Evolutionary conservation across 2,888 invertebrate species (phyloP).

Genomic region (Priocnemis perturbator): DNA sequence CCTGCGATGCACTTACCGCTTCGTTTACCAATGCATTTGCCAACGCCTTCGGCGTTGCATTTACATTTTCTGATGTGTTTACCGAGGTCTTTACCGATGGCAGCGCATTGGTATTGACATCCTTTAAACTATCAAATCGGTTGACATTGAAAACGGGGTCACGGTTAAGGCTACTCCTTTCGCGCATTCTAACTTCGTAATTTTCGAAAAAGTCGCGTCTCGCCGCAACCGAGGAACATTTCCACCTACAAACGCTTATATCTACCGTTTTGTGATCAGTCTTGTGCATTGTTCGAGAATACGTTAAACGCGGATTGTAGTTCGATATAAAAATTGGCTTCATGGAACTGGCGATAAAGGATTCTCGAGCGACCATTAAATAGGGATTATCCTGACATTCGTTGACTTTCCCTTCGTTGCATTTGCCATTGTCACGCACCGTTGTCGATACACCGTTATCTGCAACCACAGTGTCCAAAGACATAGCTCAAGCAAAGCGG

Average conservation of each 20-base stretch:
- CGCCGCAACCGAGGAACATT: constrained; percentile 6
- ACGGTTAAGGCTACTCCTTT: no score
- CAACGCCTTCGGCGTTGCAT: no score
- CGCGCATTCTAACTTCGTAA: constrained; percentile 39
- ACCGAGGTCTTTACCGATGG: no score
- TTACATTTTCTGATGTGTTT: no score
- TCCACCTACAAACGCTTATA: not conserved
- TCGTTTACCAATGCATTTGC: no score
- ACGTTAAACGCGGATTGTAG: constrained; percentile 3
- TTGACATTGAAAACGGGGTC: no score
- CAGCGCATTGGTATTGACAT: no score
- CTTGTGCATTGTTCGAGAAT: not conserved
- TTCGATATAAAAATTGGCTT: constrained; percentile 46
- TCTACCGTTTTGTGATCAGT: not conserved
- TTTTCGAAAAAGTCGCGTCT: constrained; percentile 58
- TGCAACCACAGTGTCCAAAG: constrained; percentile 66
- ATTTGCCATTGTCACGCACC: constrained; percentile 36
- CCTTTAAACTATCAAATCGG: no score
- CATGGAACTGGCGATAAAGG: constrained; percentile 57
- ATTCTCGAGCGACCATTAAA: constrained; percentile 57
- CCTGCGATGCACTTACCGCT: no score
- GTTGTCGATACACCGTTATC: constrained; percentile 59
- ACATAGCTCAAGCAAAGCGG: constrained; percentile 41
- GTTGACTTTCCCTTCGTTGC: constrained; percentile 28
- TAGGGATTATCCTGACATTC: constrained; percentile 45